Evolutionary conservation across 2,888 invertebrate genomes (phyloP).

Genomic region (Apamea anceps): DNA sequence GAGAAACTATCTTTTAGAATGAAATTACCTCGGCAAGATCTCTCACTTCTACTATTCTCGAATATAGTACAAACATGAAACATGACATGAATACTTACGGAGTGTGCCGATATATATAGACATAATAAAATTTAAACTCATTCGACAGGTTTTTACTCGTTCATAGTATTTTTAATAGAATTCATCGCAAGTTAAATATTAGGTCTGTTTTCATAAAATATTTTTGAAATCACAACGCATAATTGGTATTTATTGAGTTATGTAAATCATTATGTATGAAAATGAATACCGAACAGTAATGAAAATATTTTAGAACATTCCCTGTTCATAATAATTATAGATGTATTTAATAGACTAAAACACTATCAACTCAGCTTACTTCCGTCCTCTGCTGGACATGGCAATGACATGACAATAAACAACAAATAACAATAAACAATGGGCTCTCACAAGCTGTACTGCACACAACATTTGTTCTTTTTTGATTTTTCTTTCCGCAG

Average conservation of each 20-base stretch:
- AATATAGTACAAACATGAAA: no score
- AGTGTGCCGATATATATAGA: background rate
- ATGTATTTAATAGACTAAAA: background rate
- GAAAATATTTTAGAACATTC: no score
- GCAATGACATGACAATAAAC: no score
- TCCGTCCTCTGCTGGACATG: background rate
- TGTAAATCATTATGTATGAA: background rate
- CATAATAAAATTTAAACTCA: background rate
- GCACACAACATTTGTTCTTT: background rate
- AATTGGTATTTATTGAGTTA: background rate
- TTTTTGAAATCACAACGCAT: background rate
- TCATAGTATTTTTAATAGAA: background rate
- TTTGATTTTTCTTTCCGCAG: background rate
- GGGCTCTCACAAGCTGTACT: background rate
- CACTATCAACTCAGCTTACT: background rate
- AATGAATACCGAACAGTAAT: background rate
- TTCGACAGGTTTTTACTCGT: background rate
- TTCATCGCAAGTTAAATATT: background rate
- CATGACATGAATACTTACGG: no score
- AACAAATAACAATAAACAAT: no score
- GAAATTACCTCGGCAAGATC: background rate
- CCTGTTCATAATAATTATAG: background rate
- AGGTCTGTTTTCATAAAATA: background rate
- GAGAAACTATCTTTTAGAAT: slow-evolving; percentile 5
- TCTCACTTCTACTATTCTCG: background rate